Evolutionary conservation across 2,113 vertebrate genomes (phyloP), one percentile per base, ranked within the genome.

Genomic region (Lethenteron camtschaticum): DNA sequence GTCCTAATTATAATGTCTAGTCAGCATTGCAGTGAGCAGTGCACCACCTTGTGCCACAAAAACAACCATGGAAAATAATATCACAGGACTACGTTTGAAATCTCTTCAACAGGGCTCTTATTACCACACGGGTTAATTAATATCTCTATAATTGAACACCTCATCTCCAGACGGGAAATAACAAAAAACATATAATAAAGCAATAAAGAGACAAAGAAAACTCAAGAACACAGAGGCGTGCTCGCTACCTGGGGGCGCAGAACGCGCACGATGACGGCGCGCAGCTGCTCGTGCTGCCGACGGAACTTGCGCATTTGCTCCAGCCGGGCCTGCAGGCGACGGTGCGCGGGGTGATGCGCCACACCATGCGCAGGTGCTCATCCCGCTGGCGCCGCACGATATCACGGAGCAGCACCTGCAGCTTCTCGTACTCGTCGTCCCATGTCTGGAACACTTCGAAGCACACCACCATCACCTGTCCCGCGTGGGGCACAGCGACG

Each of bases 231-330:
- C 41, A 41, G 41, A 41, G 41, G 41, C 41, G 41, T 41, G 41
- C 41, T 7, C 41, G 41, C 41, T n/a, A 66, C 63, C 63, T 66
- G 63, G n/a, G 63, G 63, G 63, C 63, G 63, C 10, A 66, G 63
- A n/a, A 66, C 63, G 9, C 63, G 63, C n/a, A 66, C 63, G n/a
- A 66, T 66, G 63, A 66, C 63, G n/a, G 63, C 63, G 24, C 63
- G 63, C 63, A 66, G 63, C 24, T 66, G 63, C 24, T 66, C 63
- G 24, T 66, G 63, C 8, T 66, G 63, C 24, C 63, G 63, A 24
- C 63, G 63, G 10, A 66, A 66, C 63, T 66, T 66, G n/a, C 63
- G 63, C 63, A 66, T 66, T 10, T 66, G 63, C 63, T 66, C 63
- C n/a, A 66, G 63, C 24, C 63, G 63, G n/a, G 63, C n/a, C 63